Evolutionary conservation across 2,888 invertebrate species (phyloP), one percentile per base, ranked within the genome.

Genomic region (Tenthredo notha): DNA sequence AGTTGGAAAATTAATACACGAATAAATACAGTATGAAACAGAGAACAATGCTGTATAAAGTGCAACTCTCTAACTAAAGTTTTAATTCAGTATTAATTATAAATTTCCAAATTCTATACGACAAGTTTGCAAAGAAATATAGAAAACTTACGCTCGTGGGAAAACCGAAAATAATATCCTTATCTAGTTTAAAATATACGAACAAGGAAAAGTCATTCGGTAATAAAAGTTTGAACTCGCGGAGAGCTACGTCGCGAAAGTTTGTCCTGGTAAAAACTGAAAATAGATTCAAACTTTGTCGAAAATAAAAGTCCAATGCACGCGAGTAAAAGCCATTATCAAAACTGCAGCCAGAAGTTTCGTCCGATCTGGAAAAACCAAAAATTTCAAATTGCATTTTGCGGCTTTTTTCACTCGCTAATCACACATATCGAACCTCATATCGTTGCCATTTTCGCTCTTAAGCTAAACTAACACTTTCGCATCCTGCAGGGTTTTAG

Each of bases 131-230:
- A 10, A 15, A 43, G n/a, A 43, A 43, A 43, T 50, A 29, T 7
- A 40, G 25, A 77, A 77, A 77, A 77, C 54, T 54, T 21, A 77
- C 33, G 54, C 3, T 77, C 77, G 4, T 2, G 15, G 2, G 29
- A 77, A 50, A 77, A 29, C 77, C 33, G n/a, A 77, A 77, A 77
- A 33, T 54, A 77, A 77, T 77, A 77, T 77, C 77, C 77, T 77
- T 29, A 77, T 77, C 77, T 77, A 50, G 77, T 77, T 77, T 77
- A 33, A 77, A 77, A 77, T 74, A 77, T 77, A 77, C 77, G 50
- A 77, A 77, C 77, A 54, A 54, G 54, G 77, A 77, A 54, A 77
- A 77, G 77, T 77, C 77, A 25, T 50, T 50, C 77, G 54, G 77
- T 54, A 33, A 77, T 77, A 77, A 33, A 77, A 77, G 77, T 77